phyloP scores from a whole-genome alignment of 1,140 invertebrate genomes.

The Gryllus bimaculatus region DNA sequence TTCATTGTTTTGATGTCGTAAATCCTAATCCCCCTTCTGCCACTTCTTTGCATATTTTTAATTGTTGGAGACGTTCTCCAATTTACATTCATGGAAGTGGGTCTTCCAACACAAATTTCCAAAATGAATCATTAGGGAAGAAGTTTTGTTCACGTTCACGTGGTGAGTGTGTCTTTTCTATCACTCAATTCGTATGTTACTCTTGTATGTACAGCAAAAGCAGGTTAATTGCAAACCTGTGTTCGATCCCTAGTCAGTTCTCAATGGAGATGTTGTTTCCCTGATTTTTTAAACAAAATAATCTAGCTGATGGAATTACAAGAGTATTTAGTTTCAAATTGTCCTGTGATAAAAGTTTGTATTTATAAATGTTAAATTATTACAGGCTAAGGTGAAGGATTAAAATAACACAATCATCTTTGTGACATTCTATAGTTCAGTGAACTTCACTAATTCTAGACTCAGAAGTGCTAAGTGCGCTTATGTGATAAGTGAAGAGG shows the following conservation, averaged over 20 bases:
- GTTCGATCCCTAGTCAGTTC: not conserved
- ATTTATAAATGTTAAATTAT: not conserved
- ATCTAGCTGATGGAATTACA: not conserved
- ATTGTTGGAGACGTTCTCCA: slow-evolving; percentile 6
- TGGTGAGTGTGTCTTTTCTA: not conserved
- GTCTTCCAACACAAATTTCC: slow-evolving; percentile 12
- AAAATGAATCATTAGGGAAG: not conserved
- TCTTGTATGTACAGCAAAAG: not conserved
- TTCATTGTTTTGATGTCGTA: slow-evolving; percentile 12
- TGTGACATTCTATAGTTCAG: not conserved
- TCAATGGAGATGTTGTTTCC: not conserved
- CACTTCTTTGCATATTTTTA: slow-evolving; percentile 6
- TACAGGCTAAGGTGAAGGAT: not conserved
- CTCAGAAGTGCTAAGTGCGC: not conserved
- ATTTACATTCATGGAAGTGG: slow-evolving; percentile 12
- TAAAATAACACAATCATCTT: not conserved
- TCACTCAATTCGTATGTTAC: not conserved
- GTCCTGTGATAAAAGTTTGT: not conserved
- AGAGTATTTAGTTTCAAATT: not conserved
- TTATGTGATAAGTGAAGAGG: not conserved
- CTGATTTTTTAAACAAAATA: not conserved
- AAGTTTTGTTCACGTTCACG: slow-evolving; percentile 15
- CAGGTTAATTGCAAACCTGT: not conserved
- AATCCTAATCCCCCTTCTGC: slow-evolving; percentile 12
- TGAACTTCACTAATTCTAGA: not conserved